Percentiles rank a stretch among this genome's conserved stretches.
Conservation (phyloP, 2,797 vertebrate genomes). For the Delichon dasypus region DNA sequence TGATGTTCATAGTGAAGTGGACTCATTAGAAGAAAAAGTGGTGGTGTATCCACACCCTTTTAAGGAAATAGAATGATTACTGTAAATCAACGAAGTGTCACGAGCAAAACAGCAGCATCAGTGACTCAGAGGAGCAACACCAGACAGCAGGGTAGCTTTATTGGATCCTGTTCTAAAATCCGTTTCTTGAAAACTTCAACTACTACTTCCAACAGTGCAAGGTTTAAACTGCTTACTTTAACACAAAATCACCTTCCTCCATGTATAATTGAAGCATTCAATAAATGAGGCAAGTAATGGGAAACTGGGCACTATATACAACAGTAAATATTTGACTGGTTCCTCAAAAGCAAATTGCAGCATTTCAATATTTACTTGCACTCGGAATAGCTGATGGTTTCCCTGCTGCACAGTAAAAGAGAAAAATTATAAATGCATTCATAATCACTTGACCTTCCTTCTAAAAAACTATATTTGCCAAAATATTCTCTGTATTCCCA, state of each 20-base stretch:
- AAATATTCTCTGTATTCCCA: conserved; percentile 12
- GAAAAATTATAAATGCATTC: conserved; percentile 39
- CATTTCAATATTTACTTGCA: conserved; percentile 69
- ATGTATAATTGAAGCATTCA: conserved; percentile 17
- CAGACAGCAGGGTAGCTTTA: not conserved
- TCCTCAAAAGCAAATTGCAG: conserved; percentile 44
- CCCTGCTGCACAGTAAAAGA: conserved; percentile 43
- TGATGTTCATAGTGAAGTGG: conserved; percentile 12
- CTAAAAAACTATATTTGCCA: conserved; percentile 48
- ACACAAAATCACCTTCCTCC: not conserved
- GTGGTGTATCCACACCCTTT: not conserved
- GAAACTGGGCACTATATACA: conserved; percentile 24
- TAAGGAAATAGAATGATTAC: conserved; percentile 19
- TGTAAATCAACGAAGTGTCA: conserved; percentile 2
- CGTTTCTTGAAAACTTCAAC: conserved; percentile 6
- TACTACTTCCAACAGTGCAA: not conserved
- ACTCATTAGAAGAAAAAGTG: conserved; percentile 11
- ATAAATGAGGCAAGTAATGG: conserved; percentile 37
- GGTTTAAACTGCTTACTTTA: not conserved
- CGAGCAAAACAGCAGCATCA: not conserved
- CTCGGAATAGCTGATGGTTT: conserved; percentile 44
- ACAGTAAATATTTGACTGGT: conserved; percentile 64
- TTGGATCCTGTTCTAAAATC: not conserved
- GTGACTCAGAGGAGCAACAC: not conserved
- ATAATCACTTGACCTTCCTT: conserved; percentile 35